phyloP scores from a whole-genome alignment of 2,113 vertebrate species.

The Malurus elegans region DNA sequence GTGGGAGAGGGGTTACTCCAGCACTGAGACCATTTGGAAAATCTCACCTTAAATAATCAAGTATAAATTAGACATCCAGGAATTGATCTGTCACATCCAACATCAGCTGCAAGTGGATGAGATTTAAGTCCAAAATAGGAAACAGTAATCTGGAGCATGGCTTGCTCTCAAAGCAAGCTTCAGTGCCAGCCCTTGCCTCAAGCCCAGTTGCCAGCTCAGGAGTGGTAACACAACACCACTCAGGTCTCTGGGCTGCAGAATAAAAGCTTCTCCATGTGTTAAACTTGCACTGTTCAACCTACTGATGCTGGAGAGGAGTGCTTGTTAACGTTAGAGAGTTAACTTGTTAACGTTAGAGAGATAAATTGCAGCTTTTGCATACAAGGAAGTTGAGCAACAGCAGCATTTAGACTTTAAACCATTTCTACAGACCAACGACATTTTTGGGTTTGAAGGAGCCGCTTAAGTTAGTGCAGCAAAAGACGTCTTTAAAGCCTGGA shows the following conservation, averaged over 20 bases:
- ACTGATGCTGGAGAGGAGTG: not conserved
- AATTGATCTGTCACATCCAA: not conserved
- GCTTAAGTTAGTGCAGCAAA: not conserved
- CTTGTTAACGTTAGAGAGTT: not conserved
- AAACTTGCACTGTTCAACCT: not conserved
- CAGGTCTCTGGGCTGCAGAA: slow-evolving; percentile 2
- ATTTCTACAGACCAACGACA: not conserved
- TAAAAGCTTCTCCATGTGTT: slow-evolving; percentile 23
- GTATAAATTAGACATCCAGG: slow-evolving; percentile 18
- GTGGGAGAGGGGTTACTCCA: not conserved
- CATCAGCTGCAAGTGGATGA: slow-evolving; percentile 7
- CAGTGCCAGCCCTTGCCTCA: slow-evolving; percentile 16
- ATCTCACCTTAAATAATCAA: slow-evolving; percentile 40
- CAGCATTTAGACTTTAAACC: not conserved
- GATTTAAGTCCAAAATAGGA: slow-evolving; percentile 6
- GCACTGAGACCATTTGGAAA: not conserved
- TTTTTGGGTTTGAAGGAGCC: not conserved
- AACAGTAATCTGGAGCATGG: slow-evolving; percentile 6
- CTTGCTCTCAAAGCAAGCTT: not conserved
- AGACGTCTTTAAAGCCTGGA: not conserved
- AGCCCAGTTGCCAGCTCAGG: not conserved
- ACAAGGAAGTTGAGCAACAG: not conserved
- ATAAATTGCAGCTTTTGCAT: not conserved
- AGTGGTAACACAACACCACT: not conserved
- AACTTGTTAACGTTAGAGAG: not conserved